Base-by-base conservation (phyloP, 2,888 invertebrate species). In the Caenorhabditis uteleia region DNA sequence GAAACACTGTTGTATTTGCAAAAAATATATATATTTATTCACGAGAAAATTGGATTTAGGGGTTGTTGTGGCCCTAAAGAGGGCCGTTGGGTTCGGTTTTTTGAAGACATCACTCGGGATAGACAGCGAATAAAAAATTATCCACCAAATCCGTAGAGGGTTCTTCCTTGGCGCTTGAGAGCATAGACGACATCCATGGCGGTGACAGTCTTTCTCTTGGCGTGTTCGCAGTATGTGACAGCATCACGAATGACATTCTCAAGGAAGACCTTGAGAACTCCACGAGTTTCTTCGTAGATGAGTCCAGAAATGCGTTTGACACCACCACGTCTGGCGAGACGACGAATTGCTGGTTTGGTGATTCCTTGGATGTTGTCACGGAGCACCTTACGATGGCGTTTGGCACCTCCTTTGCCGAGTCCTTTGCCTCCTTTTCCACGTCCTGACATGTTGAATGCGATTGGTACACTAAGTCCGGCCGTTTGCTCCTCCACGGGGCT, bases 141-240 rank as follows among this genome's bases (percentile, higher is more conserved):
- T 64, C 77, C 78, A 46, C 77, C 78, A 66, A 78, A 78, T 44
- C 78, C 79, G 73, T 79, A 79, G 54, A 79, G 75, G 40, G 78
- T 78, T 48, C 76, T 68, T 51, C 79, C 78, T 61, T 79, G 79
- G 21, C 78, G 71, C 54, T 79, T 72, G 62, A 79, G 73, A 54
- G 79, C 79, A 61, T 91, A 92, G 43, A 91, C 91, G 10, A 92
- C 90, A 76, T 92, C 91, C 91, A 91, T 91, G n/a, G 91, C 91
- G 0, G 91, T 91, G 40, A 91, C 91, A 1, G 91, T 92, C 86
- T 92, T 92, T 75, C 91, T 87, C 85, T 91, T 92, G 39, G 91
- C 91, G 83, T 92, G 91, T 82, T 92, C 91, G 1, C 91, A 91
- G 85, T 91, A 91, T 6, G 91, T 91, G 46, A 91, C 91, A n/a